Evolutionary conservation across 1,140 invertebrate genomes (phyloP).

Genomic region (Dendroctonus valens): DNA sequence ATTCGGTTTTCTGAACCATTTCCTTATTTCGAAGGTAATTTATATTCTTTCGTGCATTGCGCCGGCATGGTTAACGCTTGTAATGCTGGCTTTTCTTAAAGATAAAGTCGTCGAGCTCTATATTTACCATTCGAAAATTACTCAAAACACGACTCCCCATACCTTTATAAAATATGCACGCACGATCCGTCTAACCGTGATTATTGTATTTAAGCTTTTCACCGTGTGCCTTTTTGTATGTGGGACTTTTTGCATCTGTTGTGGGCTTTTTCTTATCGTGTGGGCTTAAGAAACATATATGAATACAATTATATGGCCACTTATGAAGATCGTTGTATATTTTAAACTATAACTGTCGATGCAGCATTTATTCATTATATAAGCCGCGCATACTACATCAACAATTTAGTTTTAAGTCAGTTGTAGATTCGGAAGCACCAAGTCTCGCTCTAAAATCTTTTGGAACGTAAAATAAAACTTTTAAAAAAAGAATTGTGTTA

Average conservation of each 20-base stretch:
- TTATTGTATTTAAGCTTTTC: conserved; percentile 40
- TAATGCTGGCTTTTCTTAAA: conserved; percentile 34
- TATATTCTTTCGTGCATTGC: conserved; percentile 33
- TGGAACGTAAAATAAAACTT: no score
- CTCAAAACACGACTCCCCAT: conserved; percentile 36
- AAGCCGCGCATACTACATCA: no score
- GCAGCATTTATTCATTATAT: no score
- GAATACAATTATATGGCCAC: no score
- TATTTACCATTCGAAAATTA: conserved; percentile 43
- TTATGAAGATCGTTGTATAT: no score
- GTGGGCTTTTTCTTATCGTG: not conserved
- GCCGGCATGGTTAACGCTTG: conserved; percentile 18
- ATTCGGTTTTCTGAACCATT: no score
- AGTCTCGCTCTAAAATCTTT: no score
- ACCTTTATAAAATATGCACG: conserved; percentile 41
- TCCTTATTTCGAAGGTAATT: not conserved
- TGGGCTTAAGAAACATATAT: no score
- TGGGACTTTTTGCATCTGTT: conserved; percentile 27
- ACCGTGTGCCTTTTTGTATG: conserved; percentile 28
- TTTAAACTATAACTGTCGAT: no score
- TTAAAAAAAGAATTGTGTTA: no score
- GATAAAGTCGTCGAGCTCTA: conserved; percentile 39
- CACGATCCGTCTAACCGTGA: conserved; percentile 35
- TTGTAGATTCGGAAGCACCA: no score
- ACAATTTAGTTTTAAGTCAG: no score